Evolutionary conservation across 2,888 invertebrate genomes (phyloP).

Genomic region (Steromphala cineraria): DNA sequence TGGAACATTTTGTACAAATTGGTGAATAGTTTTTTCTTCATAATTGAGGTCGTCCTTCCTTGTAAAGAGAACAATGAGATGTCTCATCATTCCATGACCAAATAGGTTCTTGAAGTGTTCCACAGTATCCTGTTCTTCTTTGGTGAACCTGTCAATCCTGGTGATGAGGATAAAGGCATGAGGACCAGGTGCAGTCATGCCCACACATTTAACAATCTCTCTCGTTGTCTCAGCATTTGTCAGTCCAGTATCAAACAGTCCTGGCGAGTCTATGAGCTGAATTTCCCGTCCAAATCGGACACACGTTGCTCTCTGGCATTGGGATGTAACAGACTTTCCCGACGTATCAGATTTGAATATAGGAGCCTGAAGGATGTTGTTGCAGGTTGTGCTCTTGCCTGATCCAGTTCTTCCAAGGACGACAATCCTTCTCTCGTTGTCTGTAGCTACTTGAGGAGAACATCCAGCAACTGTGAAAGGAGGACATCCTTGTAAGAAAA

Average conservation of each 20-base stretch:
- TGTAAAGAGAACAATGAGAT: conserved; percentile 32
- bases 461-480: no score
- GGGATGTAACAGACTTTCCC: no score
- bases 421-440: conserved; percentile 30
- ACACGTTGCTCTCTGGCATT: no score
- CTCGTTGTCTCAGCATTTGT: conserved; percentile 8
- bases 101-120: conserved; percentile 25
- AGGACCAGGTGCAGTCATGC: conserved; percentile 30
- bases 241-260: no score
- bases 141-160: conserved; percentile 18
- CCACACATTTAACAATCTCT: conserved; percentile 18
- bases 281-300: no score
- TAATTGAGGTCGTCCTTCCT: conserved; percentile 29
- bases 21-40: conserved; percentile 7
- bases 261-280: no score
- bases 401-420: conserved; percentile 35
- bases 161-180: not conserved
- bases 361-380: not conserved
- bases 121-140: conserved; percentile 37
- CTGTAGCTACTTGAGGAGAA: not conserved
- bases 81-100: conserved; percentile 19
- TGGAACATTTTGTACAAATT: conserved; percentile 23
- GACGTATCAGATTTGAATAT: not conserved
- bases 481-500: no score
- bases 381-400: conserved; percentile 33